Evolutionary conservation across 2,797 vertebrate genomes (phyloP), one percentile per base, ranked within the genome.

Genomic region (Borostomias antarcticus): DNA sequence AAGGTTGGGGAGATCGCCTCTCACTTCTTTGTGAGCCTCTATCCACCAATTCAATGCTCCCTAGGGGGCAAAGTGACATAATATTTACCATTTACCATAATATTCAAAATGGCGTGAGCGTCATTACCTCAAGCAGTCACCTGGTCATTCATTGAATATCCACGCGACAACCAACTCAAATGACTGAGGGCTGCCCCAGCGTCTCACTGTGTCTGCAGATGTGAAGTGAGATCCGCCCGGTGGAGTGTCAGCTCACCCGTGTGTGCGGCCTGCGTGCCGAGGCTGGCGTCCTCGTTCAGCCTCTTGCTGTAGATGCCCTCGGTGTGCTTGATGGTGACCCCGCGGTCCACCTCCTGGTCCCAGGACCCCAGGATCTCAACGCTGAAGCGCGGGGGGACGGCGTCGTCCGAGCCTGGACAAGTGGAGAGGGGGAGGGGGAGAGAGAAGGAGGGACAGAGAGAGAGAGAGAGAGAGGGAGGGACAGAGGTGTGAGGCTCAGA

Each of bases 251-350:
- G n/a, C 76, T 80, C 69, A 90, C 88, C 88, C 83, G 50, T 64
- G 72, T 6, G 63, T 60, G 4, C 48, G 0, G 33, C 19, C 9
- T 54, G 17, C 0, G 23, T 83, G 13, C 2, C 79, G 30, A 66
- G 25, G 8, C 21, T 2, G n/a, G 40, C 4, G 5, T 57, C 5
- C 0, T 75, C 73, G n/a, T 65, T 77, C 33, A 62, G 8, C 75
- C 78, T 92, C 84, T 92, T 94, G 58, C 87, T 89, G 80, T 81
- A 92, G 80, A 81, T 85, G 1, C 92, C 87, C 67, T 94, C 93
- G 26, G 77, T 52, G 63, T 93, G 91, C 67, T 77, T 79, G 69
- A 85, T 75, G 69, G 75, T 50, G 17, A 75, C 50, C 1, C 65
- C 65, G 0, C 72, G 86, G 37, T 84, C 70, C 51, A 83, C 13